Evolutionary conservation across 2,797 vertebrate genomes (phyloP).

Genomic region (Enteromius treurensis): DNA sequence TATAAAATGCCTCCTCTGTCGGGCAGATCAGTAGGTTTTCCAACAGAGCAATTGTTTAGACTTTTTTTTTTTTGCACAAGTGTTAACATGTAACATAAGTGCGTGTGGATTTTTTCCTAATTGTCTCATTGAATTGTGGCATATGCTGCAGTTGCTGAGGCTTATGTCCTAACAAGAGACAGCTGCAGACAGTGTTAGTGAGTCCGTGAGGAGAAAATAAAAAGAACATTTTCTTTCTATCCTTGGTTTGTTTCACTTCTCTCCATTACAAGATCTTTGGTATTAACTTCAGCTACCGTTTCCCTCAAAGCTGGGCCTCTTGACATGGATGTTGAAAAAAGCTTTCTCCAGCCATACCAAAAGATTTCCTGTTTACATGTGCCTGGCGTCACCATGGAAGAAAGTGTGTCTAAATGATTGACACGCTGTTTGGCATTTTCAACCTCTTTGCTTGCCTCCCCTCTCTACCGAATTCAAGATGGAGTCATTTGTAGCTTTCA

Average conservation of each 20-base stretch:
- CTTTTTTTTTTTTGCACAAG: neutral
- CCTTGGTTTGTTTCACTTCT: slow-evolving; percentile 34
- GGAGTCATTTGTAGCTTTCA: slow-evolving; percentile 42
- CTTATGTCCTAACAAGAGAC: slow-evolving; percentile 48
- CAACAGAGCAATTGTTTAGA: slow-evolving; percentile 11
- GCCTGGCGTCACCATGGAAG: slow-evolving; percentile 42
- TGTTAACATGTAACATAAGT: slow-evolving; percentile 30
- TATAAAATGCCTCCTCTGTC: neutral
- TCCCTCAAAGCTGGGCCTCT: neutral
- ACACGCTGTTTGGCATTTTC: slow-evolving; percentile 43
- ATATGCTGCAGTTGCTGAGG: slow-evolving; percentile 37
- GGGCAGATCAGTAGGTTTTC: neutral
- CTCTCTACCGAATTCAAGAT: slow-evolving; percentile 20
- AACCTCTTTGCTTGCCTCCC: neutral
- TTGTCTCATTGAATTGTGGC: slow-evolving; percentile 31
- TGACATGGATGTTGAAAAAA: slow-evolving; percentile 31
- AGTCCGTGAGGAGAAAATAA: slow-evolving; percentile 33
- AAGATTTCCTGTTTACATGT: slow-evolving; percentile 56
- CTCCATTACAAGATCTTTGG: slow-evolving; percentile 22
- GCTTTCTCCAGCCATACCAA: slow-evolving; percentile 54
- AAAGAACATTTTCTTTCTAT: slow-evolving; percentile 19
- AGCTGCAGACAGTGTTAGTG: slow-evolving; percentile 43
- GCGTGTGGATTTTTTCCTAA: neutral
- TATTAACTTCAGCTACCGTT: slow-evolving; percentile 33
- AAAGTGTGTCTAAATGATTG: slow-evolving; percentile 48